Base-by-base conservation (phyloP, 2,888 invertebrate genomes). In the Seladonia tumulorum region DNA sequence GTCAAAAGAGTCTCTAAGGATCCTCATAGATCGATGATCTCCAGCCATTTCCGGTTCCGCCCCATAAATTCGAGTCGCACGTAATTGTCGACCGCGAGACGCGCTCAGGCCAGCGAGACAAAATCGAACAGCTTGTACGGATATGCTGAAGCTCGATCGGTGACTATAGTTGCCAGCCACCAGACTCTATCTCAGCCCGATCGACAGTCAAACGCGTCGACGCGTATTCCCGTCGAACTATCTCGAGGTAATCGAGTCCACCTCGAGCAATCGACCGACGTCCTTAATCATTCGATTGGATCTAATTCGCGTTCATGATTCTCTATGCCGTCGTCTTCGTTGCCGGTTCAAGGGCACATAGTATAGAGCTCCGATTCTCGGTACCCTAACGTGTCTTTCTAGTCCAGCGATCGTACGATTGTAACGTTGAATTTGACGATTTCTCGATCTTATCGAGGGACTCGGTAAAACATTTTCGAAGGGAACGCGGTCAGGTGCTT, bases 281-380 rank as follows among this genome's bases (percentile, higher is more conserved):
- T 90, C 84, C 89, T 90, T 90, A 90, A 91, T 91, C 91, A 82
- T 91, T 91, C 90, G 89, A 91, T 91, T 90, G 87, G 76, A 90
- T 89, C 91, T 91, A 90, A 90, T 90, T 90, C 89, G 88, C 88
- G 85, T 90, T 88, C 85, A 87, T 89, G 89, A 90, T 84, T 89
- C 86, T 83, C 75, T 53, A 77, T 79, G 87, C 77, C 87, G 86
- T 78, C 83, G 87, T 88, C 81, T 87, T 83, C 90, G 83, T 85
- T 79, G 85, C 74, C 76, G 83, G 85, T 90, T 90, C 90, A 90
- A 90, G 90, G 90, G 83, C 89, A 60, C 63, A 12, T 25, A 22
- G 75, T 75, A 81, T 81, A 75, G 80, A 80, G 79, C 29, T 60
- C 60, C 82, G 63, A 72, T 53, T 83, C 82, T 39, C 86, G 72